These are phyloP conservation scores for Sardinella longiceps DNA, from an alignment of 2,797 vertebrate genomes.

Conservation along the genomic window DNA sequence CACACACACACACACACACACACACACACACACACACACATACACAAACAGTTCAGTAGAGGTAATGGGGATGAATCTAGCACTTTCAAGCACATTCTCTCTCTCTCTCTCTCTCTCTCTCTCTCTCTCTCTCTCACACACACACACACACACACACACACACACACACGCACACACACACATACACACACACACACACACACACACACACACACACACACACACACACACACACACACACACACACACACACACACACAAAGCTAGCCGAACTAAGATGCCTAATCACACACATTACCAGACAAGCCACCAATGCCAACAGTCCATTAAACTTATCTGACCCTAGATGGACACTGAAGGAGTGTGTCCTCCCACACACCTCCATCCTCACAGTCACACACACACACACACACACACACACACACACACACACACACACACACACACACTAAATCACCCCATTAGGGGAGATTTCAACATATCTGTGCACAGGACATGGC, in stretches of 20 bases:
- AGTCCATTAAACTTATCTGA: not conserved
- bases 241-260: not conserved
- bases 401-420: not conserved
- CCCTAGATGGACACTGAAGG: not conserved
- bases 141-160: no score
- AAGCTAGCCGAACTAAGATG: no score
- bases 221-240: slow-evolving; percentile 25
- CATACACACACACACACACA: not conserved
- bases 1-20: slow-evolving; percentile 25
- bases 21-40: not conserved
- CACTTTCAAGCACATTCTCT: no score
- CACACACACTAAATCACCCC: slow-evolving; percentile 13
- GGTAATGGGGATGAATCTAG: no score
- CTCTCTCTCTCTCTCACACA: no score
- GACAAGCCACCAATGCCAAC: not conserved
- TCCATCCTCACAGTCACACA: no score
- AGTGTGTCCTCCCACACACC: no score
- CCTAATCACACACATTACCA: not conserved
- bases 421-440: no score
- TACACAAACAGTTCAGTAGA: no score
- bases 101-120: no score
- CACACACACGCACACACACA: no score
- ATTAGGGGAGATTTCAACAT: not conserved
- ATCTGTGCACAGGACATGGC: not conserved
- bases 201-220: slow-evolving; percentile 31